phyloP scores from a whole-genome alignment of 2,888 invertebrate species.

The Dasysyrphus tricinctus region DNA sequence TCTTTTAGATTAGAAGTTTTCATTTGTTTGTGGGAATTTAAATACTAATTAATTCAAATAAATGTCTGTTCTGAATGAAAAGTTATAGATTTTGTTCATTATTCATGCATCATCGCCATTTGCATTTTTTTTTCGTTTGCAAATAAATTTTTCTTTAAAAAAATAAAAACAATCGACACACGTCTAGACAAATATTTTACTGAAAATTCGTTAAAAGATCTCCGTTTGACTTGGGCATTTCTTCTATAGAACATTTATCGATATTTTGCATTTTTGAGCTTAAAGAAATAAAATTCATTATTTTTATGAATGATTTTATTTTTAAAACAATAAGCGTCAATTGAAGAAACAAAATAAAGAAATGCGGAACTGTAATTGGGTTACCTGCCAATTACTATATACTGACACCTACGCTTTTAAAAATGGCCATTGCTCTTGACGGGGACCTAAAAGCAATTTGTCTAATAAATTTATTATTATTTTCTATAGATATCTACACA shows the following conservation, averaged over 20 bases:
- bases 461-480: constrained; percentile 24
- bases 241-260: not conserved
- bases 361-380: constrained; percentile 57
- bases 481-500: not conserved
- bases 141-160: not conserved
- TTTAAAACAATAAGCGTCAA: constrained; percentile 21
- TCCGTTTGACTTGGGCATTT: not conserved
- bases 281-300: not conserved
- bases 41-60: too few species aligned
- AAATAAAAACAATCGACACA: not conserved
- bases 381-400: constrained; percentile 30
- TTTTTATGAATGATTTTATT: constrained; percentile 29
- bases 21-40: too few species aligned
- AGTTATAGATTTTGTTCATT: not conserved
- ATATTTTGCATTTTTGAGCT: not conserved
- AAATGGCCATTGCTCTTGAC: constrained; percentile 28
- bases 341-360: not conserved
- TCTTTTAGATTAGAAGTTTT: not conserved
- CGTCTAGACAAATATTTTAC: constrained; percentile 10
- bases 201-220: not conserved
- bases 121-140: not conserved
- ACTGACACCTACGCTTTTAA: constrained; percentile 33
- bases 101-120: not conserved
- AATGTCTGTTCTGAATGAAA: too few species aligned
- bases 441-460: constrained; percentile 47